Percentiles rank a stretch among this genome's conserved stretches.
These are phyloP conservation scores for Caenorhabditis zanzibari DNA, from an alignment of 2,888 invertebrate species.

Conservation along the genomic window DNA sequence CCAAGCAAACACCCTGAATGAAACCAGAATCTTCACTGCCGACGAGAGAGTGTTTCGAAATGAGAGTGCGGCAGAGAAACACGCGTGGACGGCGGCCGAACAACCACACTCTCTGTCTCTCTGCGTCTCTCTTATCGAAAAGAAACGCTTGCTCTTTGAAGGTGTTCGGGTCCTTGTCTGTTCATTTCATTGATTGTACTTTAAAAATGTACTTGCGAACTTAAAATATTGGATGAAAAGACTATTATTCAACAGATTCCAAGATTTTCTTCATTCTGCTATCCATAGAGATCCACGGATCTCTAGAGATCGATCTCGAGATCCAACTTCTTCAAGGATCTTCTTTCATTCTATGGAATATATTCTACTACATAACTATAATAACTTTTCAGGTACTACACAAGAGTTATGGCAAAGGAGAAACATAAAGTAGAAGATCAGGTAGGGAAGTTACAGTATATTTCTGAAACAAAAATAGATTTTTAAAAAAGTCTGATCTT, in stretches of 20 bases:
- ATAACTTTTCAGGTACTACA: background rate
- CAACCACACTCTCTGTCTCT: background rate
- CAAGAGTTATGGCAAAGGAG: background rate
- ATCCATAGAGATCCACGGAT: background rate
- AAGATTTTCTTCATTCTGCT: too few species aligned
- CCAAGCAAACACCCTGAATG: conserved; percentile 27
- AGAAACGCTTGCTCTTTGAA: background rate
- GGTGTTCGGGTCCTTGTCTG: background rate
- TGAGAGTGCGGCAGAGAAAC: conserved; percentile 6
- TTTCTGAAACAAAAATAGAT: too few species aligned
- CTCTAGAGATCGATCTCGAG: too few species aligned
- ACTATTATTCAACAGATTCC: too few species aligned
- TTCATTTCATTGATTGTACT: too few species aligned
- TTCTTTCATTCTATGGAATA: too few species aligned
- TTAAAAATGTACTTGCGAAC: too few species aligned
- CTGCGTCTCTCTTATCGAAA: conserved; percentile 1
- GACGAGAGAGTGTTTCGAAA: conserved; percentile 3
- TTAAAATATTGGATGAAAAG: too few species aligned
- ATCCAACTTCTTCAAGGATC: too few species aligned
- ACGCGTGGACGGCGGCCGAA: background rate
- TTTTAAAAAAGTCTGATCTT: too few species aligned
- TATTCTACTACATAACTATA: too few species aligned
- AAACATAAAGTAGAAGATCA: background rate
- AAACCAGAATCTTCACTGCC: conserved; percentile 32
- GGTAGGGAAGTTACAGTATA: too few species aligned